These are phyloP conservation scores for Amblyopsis rosae DNA, from an alignment of 2,113 vertebrate species.

Conservation along the genomic window DNA sequence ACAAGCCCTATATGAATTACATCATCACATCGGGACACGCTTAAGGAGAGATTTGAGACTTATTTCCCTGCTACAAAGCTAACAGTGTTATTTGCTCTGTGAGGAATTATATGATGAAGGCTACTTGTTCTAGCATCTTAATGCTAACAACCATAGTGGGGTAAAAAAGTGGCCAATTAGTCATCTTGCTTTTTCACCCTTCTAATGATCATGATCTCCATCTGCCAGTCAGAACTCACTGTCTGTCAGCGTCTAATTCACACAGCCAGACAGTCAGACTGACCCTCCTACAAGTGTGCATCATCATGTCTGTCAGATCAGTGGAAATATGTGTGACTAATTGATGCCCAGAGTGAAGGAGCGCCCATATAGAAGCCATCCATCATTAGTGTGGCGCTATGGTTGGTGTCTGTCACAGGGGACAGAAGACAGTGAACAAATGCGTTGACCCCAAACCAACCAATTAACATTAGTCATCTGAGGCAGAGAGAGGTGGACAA, in stretches of 20 bases:
- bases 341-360: conserved; percentile 32
- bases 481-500: background rate
- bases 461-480: conserved; percentile 35
- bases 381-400: conserved; percentile 29
- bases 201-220: no score
- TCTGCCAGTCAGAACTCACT: no score
- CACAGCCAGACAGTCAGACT: background rate
- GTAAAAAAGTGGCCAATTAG: no score
- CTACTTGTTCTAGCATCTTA: no score
- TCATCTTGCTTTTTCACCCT: no score
- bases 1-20: no score
- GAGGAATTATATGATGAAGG: no score
- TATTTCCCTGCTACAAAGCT: no score
- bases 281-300: conserved; percentile 2
- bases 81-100: no score
- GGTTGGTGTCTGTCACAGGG: conserved; percentile 22
- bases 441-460: conserved; percentile 32
- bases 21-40: no score
- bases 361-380: conserved; percentile 34
- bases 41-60: no score
- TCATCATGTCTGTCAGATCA: conserved; percentile 21
- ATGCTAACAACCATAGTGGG: no score
- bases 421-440: conserved; percentile 23
- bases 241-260: background rate
- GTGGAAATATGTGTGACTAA: conserved; percentile 38